Evolutionary conservation across 1,140 invertebrate genomes (phyloP), one percentile per base, ranked within the genome.

Genomic region (Trissolcus basalis): DNA sequence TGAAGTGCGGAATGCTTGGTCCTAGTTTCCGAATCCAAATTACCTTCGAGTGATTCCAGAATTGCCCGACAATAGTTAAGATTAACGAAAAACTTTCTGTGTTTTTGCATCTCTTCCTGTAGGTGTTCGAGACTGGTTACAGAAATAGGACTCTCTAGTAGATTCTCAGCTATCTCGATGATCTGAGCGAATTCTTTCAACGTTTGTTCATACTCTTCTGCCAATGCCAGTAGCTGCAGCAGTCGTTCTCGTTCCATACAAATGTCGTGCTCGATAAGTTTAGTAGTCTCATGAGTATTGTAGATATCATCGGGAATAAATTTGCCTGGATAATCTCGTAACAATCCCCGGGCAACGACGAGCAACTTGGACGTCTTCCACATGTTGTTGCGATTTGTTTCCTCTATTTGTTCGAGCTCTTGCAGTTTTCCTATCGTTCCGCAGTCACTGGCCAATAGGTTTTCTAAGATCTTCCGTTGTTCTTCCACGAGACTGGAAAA

Each of bases 81-180:
- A 78, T 95, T 96, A 0, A 95, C 93, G 81, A 96, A 96, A 86
- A 96, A 96, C 80, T 95, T 95, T 43, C 94, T 90, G 81, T 96
- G 94, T 80, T 95, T 96, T 75, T 96, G 94, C 86, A 96, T 94
- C 88, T 96, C 95, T 79, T 96, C 94, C 78, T 94, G 93, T 8
- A 96, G 85, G 78, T 95, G 93, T 77, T 93, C 91, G 55, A 95
- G 87, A 74, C 92, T 92, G 39, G 89, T 91, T 0, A 95, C 94
- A 1, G 91, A 91, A 27, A 96, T 92, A 12, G 93, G 92, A 77
- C 91, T 92, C 44, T 94, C 92, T 2, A 96, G 87, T 19, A 96
- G 83, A 47, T 92, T 92, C 83, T 96, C 93, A 2, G 95, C 94
- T 3, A 96, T 90, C 32, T 94, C 92, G 1, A 93, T 95, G 15